These are phyloP conservation scores for Villa cingulata DNA, from an alignment of 2,888 invertebrate genomes.

Conservation along the genomic window DNA sequence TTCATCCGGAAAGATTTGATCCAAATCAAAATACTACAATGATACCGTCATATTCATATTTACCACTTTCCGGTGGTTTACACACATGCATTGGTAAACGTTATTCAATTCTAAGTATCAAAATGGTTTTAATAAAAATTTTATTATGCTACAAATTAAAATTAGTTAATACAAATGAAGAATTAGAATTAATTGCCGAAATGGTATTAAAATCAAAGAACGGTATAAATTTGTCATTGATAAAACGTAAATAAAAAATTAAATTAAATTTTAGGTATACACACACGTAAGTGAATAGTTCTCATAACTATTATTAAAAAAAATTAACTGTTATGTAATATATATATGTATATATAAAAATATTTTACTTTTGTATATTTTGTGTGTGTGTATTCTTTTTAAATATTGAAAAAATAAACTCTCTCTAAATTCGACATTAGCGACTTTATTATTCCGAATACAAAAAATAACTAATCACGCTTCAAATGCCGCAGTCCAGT, in stretches of 20 bases:
- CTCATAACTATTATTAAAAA: too few species aligned
- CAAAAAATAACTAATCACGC: too few species aligned
- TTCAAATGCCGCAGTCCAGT: too few species aligned
- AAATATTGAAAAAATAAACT: too few species aligned
- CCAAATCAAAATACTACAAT: background rate
- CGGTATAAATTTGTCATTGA: constrained; percentile 26
- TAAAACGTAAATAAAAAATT: background rate
- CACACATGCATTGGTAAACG: constrained; percentile 38
- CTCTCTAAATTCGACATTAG: too few species aligned
- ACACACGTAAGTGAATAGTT: too few species aligned
- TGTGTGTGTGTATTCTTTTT: too few species aligned
- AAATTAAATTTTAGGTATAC: too few species aligned
- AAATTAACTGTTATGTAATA: too few species aligned
- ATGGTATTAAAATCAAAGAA: constrained; percentile 28
- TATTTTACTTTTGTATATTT: too few species aligned
- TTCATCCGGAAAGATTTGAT: constrained; percentile 28
- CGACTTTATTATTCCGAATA: too few species aligned
- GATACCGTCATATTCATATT: constrained; percentile 23
- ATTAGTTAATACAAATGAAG: constrained; percentile 16
- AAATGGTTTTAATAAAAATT: constrained; percentile 23
- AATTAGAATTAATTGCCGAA: constrained; percentile 21
- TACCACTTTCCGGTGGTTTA: constrained; percentile 36
- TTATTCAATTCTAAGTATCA: constrained; percentile 30
- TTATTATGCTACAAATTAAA: constrained; percentile 19
- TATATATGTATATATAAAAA: too few species aligned